Conservation (phyloP, 2,113 vertebrate species). For the Aptenodytes forsteri region DNA sequence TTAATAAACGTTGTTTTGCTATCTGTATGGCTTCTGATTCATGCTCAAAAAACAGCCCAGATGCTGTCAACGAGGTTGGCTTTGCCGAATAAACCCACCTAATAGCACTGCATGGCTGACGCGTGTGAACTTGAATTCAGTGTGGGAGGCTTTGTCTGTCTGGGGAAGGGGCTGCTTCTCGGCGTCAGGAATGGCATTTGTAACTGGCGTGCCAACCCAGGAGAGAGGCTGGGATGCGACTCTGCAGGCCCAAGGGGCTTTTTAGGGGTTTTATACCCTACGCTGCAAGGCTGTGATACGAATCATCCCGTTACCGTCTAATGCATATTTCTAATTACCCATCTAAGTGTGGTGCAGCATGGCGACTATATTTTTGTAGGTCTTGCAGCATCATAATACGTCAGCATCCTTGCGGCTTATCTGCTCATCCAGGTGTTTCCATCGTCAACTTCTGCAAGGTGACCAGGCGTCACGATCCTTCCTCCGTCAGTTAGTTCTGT, state of each 20-base stretch:
- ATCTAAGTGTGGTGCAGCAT: fast-evolving
- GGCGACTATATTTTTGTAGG: fast-evolving
- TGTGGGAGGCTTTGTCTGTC: no score
- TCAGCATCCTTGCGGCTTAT: not conserved
- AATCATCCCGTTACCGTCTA: not conserved
- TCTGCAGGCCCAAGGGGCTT: not conserved
- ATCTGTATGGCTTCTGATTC: not conserved
- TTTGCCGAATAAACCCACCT: not conserved
- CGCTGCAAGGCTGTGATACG: fast-evolving
- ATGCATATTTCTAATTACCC: fast-evolving
- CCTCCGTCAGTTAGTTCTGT: no score
- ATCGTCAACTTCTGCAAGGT: no score
- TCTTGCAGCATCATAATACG: fast-evolving
- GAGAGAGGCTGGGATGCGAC: not conserved
- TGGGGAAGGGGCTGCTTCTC: not conserved
- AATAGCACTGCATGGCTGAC: fast-evolving
- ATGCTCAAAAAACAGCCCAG: no score
- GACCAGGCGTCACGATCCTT: no score
- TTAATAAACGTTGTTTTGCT: constrained; percentile 13
- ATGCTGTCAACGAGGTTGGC: not conserved
- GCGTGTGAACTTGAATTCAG: fast-evolving
- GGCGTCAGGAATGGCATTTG: not conserved
- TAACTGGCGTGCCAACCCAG: no score
- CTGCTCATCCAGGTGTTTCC: not conserved
- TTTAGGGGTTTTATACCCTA: no score